Conservation (phyloP, 2,888 invertebrate species). For the Tigriopus californicus region DNA sequence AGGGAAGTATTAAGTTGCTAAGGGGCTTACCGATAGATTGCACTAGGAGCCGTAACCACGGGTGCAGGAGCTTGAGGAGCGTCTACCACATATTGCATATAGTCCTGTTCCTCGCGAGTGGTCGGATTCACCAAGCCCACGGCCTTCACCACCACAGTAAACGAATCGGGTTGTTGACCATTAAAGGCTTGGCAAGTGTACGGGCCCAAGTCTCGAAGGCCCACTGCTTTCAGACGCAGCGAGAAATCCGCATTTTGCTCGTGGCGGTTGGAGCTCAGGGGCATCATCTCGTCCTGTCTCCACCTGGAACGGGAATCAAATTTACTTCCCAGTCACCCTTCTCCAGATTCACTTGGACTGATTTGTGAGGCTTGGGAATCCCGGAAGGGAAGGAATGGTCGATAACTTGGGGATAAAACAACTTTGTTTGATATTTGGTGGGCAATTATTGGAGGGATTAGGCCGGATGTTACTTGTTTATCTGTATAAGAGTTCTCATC, state of each 20-base stretch:
- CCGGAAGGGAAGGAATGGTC: too few species aligned
- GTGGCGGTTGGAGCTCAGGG: conserved; percentile 44
- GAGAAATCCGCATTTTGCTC: conserved; percentile 54
- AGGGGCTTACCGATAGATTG: too few species aligned
- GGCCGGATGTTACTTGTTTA: too few species aligned
- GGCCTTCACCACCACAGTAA: conserved; percentile 52
- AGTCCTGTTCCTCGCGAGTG: conserved; percentile 36
- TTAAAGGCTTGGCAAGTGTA: conserved; percentile 83
- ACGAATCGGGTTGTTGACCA: conserved; percentile 55
- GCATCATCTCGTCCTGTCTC: conserved; percentile 54
- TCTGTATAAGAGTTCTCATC: too few species aligned
- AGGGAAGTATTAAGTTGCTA: too few species aligned
- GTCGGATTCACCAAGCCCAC: conserved; percentile 44
- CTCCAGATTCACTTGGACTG: too few species aligned
- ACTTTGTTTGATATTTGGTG: too few species aligned
- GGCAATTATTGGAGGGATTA: too few species aligned
- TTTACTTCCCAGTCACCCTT: too few species aligned
- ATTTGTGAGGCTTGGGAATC: too few species aligned
- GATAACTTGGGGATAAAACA: too few species aligned
- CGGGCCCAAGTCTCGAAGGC: conserved; percentile 51
- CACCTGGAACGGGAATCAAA: conserved; percentile 30
- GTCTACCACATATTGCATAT: conserved; percentile 40
- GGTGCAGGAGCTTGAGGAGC: conserved; percentile 26
- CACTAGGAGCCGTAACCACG: too few species aligned
- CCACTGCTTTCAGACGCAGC: conserved; percentile 49